A percentile compares a stretch with the other conserved stretches of the same genome.
phyloP scores from a whole-genome alignment of 92 coral and sea anemone species.

The Paramuricea clavata region DNA sequence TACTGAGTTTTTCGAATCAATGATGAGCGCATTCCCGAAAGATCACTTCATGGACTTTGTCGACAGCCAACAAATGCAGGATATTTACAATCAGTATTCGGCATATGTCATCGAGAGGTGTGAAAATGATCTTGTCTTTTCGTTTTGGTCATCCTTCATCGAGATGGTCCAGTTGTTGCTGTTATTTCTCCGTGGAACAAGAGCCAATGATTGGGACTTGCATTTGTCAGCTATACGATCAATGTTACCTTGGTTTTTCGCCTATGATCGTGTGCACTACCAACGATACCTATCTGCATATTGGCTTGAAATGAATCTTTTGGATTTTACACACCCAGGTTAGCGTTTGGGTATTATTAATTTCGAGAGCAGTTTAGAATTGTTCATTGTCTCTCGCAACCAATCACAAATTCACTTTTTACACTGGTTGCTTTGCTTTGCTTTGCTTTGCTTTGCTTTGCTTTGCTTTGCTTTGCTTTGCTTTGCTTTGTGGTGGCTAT shows the following conservation, averaged over 20 bases:
- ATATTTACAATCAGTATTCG: conserved; percentile 14
- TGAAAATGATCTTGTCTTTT: conserved; percentile 13
- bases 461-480: too few species aligned
- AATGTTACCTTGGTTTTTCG: conserved; percentile 49
- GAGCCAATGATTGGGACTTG: conserved; percentile 40
- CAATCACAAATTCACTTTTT: too few species aligned
- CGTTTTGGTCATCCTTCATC: conserved; percentile 46
- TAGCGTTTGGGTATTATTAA: too few species aligned
- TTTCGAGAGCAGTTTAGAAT: too few species aligned
- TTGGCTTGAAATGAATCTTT: conserved; percentile 43
- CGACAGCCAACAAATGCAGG: conserved; percentile 22
- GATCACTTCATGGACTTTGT: conserved; percentile 27
- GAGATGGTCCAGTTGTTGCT: conserved; percentile 39
- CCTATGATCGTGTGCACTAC: conserved; percentile 33
- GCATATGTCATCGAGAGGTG: neutral
- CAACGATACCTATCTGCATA: conserved; percentile 43
- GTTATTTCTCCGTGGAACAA: conserved; percentile 42
- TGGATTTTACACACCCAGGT: conserved; percentile 50
- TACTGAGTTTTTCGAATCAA: conserved; percentile 20
- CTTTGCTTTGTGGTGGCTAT: neutral
- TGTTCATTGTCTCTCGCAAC: too few species aligned
- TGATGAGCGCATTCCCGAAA: conserved; percentile 30
- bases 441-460: too few species aligned
- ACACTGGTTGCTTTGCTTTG: too few species aligned
- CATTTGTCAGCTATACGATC: conserved; percentile 46